Evolutionary conservation across 1,140 invertebrate species (phyloP).

Genomic region (Dermatophagoides farinae): DNA sequence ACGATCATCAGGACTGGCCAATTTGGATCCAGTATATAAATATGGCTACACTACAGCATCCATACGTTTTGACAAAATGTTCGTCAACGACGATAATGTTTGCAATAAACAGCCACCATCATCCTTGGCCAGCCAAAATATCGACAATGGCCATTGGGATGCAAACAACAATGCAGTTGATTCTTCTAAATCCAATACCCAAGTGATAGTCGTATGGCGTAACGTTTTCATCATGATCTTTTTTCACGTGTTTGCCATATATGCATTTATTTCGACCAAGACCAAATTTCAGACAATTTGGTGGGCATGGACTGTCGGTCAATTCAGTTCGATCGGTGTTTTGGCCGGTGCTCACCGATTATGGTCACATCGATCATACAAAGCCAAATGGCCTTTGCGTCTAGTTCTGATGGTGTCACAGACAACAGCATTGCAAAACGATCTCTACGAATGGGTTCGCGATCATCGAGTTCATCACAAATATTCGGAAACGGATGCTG

Average conservation of each 20-base stretch:
- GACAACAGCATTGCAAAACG: conserved; percentile 37
- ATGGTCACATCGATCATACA: background rate
- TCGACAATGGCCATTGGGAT: too few relatives aligned
- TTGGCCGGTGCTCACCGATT: background rate
- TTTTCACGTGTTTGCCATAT: background rate
- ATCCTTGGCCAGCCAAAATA: too few relatives aligned
- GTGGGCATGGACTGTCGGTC: background rate
- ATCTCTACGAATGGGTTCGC: conserved; percentile 71
- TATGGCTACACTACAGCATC: too few relatives aligned
- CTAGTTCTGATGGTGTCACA: background rate
- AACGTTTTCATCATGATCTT: background rate
- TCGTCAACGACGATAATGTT: too few relatives aligned
- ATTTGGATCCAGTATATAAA: too few relatives aligned
- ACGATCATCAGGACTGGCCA: too few relatives aligned
- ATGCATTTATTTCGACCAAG: background rate
- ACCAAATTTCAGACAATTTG: background rate
- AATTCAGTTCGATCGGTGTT: background rate
- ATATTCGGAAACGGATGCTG: conserved; percentile 82
- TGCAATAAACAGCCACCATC: too few relatives aligned
- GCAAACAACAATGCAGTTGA: too few relatives aligned
- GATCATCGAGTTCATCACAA: conserved; percentile 94
- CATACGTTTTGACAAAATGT: too few relatives aligned
- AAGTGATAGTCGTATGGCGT: background rate
- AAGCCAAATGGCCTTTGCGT: background rate
- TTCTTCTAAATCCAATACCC: too few relatives aligned